These are phyloP conservation scores for Porites cylindrica DNA, from an alignment of 92 coral and sea anemone genomes.

Conservation along the genomic window DNA sequence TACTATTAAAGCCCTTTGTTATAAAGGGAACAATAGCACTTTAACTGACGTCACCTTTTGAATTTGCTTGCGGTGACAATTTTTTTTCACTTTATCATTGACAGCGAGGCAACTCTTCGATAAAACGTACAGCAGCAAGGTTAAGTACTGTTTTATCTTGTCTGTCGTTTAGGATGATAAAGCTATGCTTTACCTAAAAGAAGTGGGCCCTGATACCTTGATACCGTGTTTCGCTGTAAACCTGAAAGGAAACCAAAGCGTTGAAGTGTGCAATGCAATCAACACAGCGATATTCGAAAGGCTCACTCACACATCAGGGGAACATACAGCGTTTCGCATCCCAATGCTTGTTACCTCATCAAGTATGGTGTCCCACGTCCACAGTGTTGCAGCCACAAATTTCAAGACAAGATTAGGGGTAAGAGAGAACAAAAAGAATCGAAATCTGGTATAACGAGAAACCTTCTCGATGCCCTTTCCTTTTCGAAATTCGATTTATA, in stretches of 20 bases:
- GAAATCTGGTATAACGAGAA: no score
- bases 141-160: not conserved
- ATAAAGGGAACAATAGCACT: no score
- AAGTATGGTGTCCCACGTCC: slow-evolving; percentile 39
- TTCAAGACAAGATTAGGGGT: slow-evolving; percentile 73
- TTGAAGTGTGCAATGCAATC: slow-evolving; percentile 46
- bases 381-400: slow-evolving; percentile 47
- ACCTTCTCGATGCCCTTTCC: no score
- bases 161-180: slow-evolving; percentile 45
- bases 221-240: slow-evolving; percentile 69
- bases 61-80: no score
- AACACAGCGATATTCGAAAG: slow-evolving; percentile 25
- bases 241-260: slow-evolving; percentile 47
- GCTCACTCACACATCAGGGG: slow-evolving; percentile 43
- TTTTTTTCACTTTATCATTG: no score
- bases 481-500: no score
- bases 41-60: no score
- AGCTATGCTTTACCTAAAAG: slow-evolving; percentile 60
- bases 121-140: not conserved
- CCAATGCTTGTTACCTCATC: slow-evolving; percentile 75
- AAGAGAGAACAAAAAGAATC: not conserved
- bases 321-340: slow-evolving; percentile 47
- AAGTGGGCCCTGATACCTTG: slow-evolving; percentile 78
- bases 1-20: no score
- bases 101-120: no score